A percentile compares a stretch with the other conserved stretches of the same genome.
Evolutionary conservation across 1,140 invertebrate genomes (phyloP).

Genomic region (Chrysomallon squamiferum): DNA sequence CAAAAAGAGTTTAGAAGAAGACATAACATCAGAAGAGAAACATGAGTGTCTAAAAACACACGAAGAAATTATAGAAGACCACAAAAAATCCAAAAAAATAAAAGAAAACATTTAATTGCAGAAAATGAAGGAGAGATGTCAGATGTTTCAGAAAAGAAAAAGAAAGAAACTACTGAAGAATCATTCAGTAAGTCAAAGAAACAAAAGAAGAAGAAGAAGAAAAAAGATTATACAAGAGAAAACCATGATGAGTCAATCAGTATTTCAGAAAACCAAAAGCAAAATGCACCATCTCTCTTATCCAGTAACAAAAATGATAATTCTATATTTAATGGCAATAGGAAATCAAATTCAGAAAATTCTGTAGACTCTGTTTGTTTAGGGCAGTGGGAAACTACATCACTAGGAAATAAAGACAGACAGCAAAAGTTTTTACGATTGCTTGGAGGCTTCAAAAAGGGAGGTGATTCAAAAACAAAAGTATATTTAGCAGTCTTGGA

Average conservation of each 20-base stretch:
- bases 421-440: slow-evolving; percentile 32
- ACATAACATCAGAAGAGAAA: too few species aligned
- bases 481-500: slow-evolving; percentile 8
- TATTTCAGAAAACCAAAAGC: slow-evolving; percentile 3
- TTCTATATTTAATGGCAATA: neutral
- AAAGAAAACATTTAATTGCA: too few species aligned
- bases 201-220: neutral
- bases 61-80: too few species aligned
- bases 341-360: neutral
- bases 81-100: too few species aligned
- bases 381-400: slow-evolving; percentile 35
- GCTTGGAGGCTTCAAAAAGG: slow-evolving; percentile 32
- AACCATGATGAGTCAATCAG: neutral
- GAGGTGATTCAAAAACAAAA: slow-evolving; percentile 6
- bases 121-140: too few species aligned
- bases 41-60: too few species aligned
- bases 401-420: slow-evolving; percentile 19
- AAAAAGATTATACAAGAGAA: slow-evolving; percentile 8
- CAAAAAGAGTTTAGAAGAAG: too few species aligned
- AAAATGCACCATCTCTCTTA: slow-evolving; percentile 9
- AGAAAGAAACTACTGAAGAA: too few species aligned
- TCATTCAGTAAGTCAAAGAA: too few species aligned
- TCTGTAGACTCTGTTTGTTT: neutral
- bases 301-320: slow-evolving; percentile 10
- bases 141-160: too few species aligned